Conservation (phyloP, 1,140 invertebrate genomes). For the Grapholita molesta region DNA sequence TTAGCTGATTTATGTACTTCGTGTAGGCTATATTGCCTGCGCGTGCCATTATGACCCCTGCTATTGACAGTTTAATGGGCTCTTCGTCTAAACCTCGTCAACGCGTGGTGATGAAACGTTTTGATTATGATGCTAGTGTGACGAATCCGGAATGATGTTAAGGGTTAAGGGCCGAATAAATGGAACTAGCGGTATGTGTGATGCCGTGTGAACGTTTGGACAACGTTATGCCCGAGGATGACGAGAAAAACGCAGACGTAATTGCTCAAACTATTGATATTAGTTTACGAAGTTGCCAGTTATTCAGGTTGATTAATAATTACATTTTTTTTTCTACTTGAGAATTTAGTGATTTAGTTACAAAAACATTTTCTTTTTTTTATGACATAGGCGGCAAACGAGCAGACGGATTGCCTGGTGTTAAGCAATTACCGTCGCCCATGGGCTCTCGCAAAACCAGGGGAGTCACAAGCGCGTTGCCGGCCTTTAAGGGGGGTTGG, state of each 20-base stretch:
- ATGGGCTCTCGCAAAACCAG: no score
- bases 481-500: no score
- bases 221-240: neutral
- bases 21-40: constrained; percentile 48
- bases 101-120: constrained; percentile 33
- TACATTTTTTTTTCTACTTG: no score
- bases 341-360: no score
- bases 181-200: constrained; percentile 31
- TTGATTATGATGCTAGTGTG: constrained; percentile 28
- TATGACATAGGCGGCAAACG: no score
- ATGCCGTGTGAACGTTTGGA: neutral
- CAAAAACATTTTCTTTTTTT: no score
- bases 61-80: constrained; percentile 58
- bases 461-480: no score
- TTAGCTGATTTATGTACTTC: constrained; percentile 72
- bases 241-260: neutral
- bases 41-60: constrained; percentile 45
- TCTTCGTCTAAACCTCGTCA: constrained; percentile 27
- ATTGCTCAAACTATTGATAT: neutral
- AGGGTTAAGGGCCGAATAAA: constrained; percentile 28
- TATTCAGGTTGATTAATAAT: no score
- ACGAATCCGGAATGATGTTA: constrained; percentile 33
- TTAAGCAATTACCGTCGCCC: no score
- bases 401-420: no score
- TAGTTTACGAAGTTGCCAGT: no score